Conservation (phyloP, 2,888 invertebrate genomes). For the Allolobophora icterica region DNA sequence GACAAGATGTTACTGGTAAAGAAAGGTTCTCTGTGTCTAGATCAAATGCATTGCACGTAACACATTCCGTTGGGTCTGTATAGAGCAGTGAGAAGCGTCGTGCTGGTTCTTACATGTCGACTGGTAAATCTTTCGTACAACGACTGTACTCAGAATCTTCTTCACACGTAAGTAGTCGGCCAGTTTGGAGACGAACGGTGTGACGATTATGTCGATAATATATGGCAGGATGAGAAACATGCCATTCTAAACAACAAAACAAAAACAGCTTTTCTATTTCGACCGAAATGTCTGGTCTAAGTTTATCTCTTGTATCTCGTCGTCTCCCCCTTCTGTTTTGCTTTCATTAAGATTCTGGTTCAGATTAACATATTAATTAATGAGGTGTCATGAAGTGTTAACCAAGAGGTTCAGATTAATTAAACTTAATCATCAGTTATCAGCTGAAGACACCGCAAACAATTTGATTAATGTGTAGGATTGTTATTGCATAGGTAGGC, state of each 20-base stretch:
- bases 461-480: no score
- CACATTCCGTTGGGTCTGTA: neutral
- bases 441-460: no score
- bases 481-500: no score
- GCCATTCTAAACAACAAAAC: conserved; percentile 29
- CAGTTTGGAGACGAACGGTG: neutral
- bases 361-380: no score
- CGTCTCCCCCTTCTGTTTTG: no score
- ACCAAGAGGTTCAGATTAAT: no score
- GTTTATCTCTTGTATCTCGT: no score
- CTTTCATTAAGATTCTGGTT: no score
- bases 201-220: conserved; percentile 21
- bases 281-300: no score
- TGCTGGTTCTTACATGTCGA: conserved; percentile 35
- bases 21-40: neutral
- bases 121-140: conserved; percentile 33
- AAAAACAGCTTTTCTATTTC: neutral
- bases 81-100: neutral
- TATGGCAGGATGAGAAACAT: conserved; percentile 31
- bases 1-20: no score
- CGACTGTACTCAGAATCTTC: conserved; percentile 33
- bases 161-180: conserved; percentile 32
- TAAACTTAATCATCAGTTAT: no score
- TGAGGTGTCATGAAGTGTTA: no score
- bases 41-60: neutral